A percentile compares a stretch with the other conserved stretches of the same genome.
These are phyloP conservation scores for Chrosomus eos DNA, from an alignment of 2,797 vertebrate species.

Conservation along the genomic window DNA sequence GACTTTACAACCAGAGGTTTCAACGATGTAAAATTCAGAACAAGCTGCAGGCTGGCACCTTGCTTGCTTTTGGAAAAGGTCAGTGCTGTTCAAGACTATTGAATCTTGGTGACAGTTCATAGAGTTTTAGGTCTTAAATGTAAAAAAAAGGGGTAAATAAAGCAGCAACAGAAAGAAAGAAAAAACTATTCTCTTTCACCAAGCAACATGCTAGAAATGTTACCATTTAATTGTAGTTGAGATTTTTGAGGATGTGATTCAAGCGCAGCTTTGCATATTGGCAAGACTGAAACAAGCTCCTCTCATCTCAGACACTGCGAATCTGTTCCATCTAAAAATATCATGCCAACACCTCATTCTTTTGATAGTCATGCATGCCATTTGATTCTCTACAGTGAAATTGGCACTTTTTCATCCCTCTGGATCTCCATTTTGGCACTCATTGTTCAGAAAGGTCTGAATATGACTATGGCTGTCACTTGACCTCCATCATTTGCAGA, in stretches of 20 bases:
- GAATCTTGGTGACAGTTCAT: constrained; percentile 22
- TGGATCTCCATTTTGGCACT: constrained; percentile 39
- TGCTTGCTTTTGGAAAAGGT: constrained; percentile 41
- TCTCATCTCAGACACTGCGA: constrained; percentile 42
- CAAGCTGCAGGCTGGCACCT: constrained; percentile 35
- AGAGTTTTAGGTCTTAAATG: constrained; percentile 9
- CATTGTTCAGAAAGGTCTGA: constrained; percentile 50
- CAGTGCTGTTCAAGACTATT: constrained; percentile 12
- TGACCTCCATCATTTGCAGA: constrained; percentile 39
- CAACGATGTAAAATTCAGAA: constrained; percentile 16
- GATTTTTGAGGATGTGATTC: constrained; percentile 23
- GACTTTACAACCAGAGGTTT: constrained; percentile 16
- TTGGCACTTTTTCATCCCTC: constrained; percentile 45
- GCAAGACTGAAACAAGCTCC: constrained; percentile 45
- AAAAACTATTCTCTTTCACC: neutral
- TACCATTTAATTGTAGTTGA: constrained; percentile 34
- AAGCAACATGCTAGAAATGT: constrained; percentile 11
- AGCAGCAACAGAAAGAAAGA: neutral
- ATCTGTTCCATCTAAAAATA: constrained; percentile 48
- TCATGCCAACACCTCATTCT: constrained; percentile 47
- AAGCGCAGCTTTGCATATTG: constrained; percentile 50
- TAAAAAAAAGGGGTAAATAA: neutral
- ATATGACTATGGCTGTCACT: constrained; percentile 51
- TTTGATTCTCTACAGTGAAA: constrained; percentile 45
- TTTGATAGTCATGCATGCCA: constrained; percentile 50